Percentiles rank a stretch among this genome's conserved stretches.
phyloP scores from a whole-genome alignment of 1,140 invertebrate species.

The Diachasma alloeum region DNA sequence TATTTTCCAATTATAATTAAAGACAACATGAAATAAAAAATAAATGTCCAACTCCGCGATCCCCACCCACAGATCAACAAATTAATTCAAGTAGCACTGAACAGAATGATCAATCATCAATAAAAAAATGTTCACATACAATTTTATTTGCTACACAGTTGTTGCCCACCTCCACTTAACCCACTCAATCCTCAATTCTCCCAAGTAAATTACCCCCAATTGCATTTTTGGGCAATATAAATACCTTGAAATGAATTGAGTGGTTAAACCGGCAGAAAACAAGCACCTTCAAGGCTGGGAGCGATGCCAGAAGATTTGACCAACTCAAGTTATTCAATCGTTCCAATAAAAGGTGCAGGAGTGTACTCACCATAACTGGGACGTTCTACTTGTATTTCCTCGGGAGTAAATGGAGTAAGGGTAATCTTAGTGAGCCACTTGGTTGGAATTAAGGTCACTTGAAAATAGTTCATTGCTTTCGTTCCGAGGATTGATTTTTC shows the following conservation, averaged over 20 bases:
- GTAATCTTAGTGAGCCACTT: slow-evolving; percentile 1
- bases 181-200: neutral
- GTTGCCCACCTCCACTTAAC: neutral
- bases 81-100: neutral
- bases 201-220: too few relatives aligned
- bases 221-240: neutral
- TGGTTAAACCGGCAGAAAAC: neutral
- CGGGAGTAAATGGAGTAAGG: neutral
- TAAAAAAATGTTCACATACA: too few relatives aligned
- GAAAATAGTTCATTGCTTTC: neutral
- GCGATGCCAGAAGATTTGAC: slow-evolving; percentile 22
- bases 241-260: neutral
- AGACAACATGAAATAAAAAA: neutral
- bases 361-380: slow-evolving; percentile 9
- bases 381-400: neutral
- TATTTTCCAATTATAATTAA: too few relatives aligned
- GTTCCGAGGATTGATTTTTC: neutral
- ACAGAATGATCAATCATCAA: neutral
- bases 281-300: neutral
- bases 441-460: neutral
- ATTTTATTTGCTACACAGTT: too few relatives aligned
- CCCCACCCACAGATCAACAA: neutral
- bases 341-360: slow-evolving; percentile 7
- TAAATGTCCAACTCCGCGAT: too few relatives aligned
- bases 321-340: slow-evolving; percentile 16